Evolutionary conservation across 2,113 vertebrate species (phyloP).

Genomic region (Sakesphorus luctuosus): DNA sequence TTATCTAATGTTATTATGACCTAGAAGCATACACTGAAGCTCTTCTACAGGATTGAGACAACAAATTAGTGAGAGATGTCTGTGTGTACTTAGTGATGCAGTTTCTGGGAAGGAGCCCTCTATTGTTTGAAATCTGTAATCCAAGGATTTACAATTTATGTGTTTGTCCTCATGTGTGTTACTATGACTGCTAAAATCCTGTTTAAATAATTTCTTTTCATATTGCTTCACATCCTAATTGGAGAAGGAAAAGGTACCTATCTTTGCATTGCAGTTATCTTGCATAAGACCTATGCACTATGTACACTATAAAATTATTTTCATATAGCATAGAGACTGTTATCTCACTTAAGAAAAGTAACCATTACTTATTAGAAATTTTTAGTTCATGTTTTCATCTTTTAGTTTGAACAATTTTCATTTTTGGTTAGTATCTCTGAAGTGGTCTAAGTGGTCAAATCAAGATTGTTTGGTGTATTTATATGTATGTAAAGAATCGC

Average conservation of each 20-base stretch:
- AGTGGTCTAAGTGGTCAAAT: background rate
- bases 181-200: background rate
- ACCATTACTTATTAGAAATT: background rate
- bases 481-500: background rate
- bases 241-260: background rate
- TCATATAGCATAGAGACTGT: background rate
- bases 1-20: conserved; percentile 77
- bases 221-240: background rate
- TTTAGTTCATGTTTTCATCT: background rate
- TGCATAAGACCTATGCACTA: background rate
- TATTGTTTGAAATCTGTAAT: background rate
- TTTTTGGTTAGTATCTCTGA: background rate
- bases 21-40: conserved; percentile 65
- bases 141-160: background rate
- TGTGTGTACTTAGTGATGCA: background rate
- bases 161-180: background rate
- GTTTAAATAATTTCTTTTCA: background rate
- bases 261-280: background rate
- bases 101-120: background rate
- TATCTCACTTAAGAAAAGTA: background rate
- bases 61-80: conserved; percentile 50
- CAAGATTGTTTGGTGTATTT: background rate
- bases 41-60: conserved; percentile 48
- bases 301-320: background rate
- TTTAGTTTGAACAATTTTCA: background rate